phyloP scores from a whole-genome alignment of 35 echinoderm and acorn worm genomes.

The Acanthaster planci region DNA sequence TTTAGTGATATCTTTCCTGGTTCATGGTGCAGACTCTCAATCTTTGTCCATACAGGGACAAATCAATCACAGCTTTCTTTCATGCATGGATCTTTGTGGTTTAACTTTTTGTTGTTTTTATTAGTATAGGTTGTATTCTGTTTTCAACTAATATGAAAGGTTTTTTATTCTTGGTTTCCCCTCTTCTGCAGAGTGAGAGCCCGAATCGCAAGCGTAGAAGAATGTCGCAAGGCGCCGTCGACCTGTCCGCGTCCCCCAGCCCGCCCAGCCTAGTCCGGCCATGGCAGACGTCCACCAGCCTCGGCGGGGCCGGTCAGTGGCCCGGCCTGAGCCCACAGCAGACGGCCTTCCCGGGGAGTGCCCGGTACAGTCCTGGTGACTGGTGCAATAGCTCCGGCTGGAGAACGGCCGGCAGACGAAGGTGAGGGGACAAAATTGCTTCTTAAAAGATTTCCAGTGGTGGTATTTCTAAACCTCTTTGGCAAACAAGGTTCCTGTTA shows the following conservation, averaged over 20 bases:
- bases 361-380: constrained; percentile 47
- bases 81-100: too few relatives aligned
- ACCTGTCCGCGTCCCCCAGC: constrained; percentile 82
- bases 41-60: too few relatives aligned
- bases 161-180: constrained; percentile 3
- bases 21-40: too few relatives aligned
- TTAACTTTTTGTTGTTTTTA: too few relatives aligned
- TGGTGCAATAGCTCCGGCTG: constrained; percentile 69
- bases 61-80: too few relatives aligned
- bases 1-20: too few relatives aligned
- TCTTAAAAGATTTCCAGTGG: too few relatives aligned
- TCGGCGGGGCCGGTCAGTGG: constrained; percentile 16
- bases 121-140: too few relatives aligned
- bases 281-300: constrained; percentile 76
- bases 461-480: too few relatives aligned
- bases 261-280: constrained; percentile 83
- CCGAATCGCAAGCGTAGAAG: constrained; percentile 97
- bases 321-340: constrained; percentile 42
- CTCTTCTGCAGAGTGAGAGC: constrained; percentile 89
- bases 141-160: too few relatives aligned
- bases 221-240: constrained; percentile 96
- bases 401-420: constrained; percentile 69
- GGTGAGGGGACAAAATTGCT: constrained; percentile 44
- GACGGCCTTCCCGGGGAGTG: constrained; percentile 46
- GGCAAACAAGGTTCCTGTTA: too few relatives aligned